Evolutionary conservation across 2,797 vertebrate species (phyloP).

Genomic region (Gymnoscopelus microlampas): DNA sequence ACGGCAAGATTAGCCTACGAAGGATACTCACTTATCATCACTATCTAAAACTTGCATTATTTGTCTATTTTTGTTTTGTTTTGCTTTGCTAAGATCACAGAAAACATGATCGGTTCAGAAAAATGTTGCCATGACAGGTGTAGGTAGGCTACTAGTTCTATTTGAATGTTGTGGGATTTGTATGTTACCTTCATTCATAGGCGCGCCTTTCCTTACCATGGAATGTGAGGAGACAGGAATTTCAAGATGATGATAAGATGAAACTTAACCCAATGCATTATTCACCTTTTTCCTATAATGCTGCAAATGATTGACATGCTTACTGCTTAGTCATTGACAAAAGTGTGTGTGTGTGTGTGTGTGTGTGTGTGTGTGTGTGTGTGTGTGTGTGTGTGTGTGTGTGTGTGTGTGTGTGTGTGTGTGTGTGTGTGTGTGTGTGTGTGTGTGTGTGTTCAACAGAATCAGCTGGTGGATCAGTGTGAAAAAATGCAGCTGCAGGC

Average conservation of each 20-base stretch:
- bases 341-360: conserved; percentile 14
- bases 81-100: too few species aligned
- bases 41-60: too few species aligned
- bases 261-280: background rate
- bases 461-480: conserved; percentile 91
- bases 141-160: background rate
- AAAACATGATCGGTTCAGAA: too few species aligned
- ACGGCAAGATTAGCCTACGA: too few species aligned
- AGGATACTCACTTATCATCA: too few species aligned
- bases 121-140: too few species aligned
- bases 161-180: too few species aligned
- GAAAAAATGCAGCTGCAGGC: conserved; percentile 94
- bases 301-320: background rate
- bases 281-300: background rate
- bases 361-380: conserved; percentile 16
- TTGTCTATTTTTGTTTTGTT: too few species aligned
- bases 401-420: conserved; percentile 14
- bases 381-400: conserved; percentile 19
- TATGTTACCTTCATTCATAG: conserved; percentile 27
- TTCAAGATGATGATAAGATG: conserved; percentile 33
- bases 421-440: conserved; percentile 13
- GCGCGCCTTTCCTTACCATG: conserved; percentile 44
- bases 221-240: conserved; percentile 66
- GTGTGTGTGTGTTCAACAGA: conserved; percentile 73
- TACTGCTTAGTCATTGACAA: background rate